Percentiles rank a stretch among this genome's conserved stretches.
Conservation (phyloP, 2,113 vertebrate genomes). For the Tragelaphus buxtoni region DNA sequence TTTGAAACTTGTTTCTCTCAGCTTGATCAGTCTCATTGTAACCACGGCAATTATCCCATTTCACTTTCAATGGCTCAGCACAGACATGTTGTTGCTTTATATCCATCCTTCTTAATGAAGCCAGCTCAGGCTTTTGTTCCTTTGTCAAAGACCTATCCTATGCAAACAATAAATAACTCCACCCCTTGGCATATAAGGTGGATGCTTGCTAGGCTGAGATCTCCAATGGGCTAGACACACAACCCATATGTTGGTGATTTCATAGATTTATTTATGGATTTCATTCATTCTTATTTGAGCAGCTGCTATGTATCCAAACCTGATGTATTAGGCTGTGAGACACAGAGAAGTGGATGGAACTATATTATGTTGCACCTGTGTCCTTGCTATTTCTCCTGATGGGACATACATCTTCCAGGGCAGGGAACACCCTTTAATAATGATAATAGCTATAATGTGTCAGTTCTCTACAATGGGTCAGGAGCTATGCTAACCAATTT, state of each 20-base stretch:
- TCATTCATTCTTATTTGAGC: background rate
- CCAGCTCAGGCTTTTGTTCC: slow-evolving; percentile 51
- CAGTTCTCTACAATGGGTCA: background rate
- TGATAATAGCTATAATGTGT: background rate
- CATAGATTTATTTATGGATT: background rate
- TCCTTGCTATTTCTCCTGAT: background rate
- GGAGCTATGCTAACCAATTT: background rate
- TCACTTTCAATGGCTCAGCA: slow-evolving; percentile 81
- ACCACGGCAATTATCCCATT: slow-evolving; percentile 87
- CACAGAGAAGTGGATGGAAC: background rate
- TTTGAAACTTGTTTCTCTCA: slow-evolving; percentile 89
- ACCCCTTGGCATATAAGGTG: background rate
- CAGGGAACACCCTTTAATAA: background rate
- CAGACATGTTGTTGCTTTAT: slow-evolving; percentile 75
- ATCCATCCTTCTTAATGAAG: slow-evolving; percentile 81
- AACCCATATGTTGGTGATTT: background rate
- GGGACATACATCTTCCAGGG: background rate
- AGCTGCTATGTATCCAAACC: background rate
- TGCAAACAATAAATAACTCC: slow-evolving; percentile 45
- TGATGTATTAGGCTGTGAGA: background rate
- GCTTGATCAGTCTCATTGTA: slow-evolving; percentile 86
- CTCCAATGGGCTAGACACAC: background rate
- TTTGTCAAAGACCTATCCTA: slow-evolving; percentile 56
- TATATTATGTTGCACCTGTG: background rate
- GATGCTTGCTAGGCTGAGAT: background rate